phyloP scores from a whole-genome alignment of 2,797 vertebrate species.

The Helarctos malayanus region DNA sequence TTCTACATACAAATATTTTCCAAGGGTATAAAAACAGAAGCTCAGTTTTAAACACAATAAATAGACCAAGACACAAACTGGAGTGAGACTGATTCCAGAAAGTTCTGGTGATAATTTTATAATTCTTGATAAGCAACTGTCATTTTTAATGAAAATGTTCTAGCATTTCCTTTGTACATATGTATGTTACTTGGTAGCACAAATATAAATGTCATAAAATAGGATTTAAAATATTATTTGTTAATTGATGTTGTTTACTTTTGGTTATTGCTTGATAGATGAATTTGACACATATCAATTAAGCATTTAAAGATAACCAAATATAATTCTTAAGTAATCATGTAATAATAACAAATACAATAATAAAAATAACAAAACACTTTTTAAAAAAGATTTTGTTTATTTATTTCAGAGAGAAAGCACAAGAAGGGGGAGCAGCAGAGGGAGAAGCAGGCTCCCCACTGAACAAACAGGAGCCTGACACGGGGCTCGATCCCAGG shows the following conservation, averaged over 20 bases:
- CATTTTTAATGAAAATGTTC: background rate
- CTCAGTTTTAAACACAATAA: background rate
- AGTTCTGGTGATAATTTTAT: background rate
- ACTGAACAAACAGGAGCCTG: too few relatives aligned
- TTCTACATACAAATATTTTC: background rate
- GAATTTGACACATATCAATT: background rate
- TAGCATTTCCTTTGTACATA: background rate
- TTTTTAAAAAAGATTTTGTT: background rate
- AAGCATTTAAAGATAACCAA: background rate
- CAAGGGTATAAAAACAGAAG: background rate
- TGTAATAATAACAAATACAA: background rate
- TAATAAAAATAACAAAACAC: background rate
- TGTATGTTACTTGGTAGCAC: background rate
- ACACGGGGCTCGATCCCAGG: too few relatives aligned
- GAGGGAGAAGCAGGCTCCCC: too few relatives aligned
- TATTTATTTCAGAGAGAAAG: too few relatives aligned
- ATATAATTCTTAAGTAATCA: conserved; percentile 1
- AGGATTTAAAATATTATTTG: background rate
- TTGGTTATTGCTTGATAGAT: background rate
- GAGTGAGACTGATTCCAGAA: background rate
- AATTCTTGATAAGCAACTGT: background rate
- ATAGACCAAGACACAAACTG: background rate
- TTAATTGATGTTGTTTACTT: background rate
- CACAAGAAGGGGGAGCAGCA: too few relatives aligned
- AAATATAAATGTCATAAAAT: background rate